Base-by-base conservation (phyloP, 37 sponge, comb jelly and placozoan genomes). In the Aplysina aerophoba region DNA sequence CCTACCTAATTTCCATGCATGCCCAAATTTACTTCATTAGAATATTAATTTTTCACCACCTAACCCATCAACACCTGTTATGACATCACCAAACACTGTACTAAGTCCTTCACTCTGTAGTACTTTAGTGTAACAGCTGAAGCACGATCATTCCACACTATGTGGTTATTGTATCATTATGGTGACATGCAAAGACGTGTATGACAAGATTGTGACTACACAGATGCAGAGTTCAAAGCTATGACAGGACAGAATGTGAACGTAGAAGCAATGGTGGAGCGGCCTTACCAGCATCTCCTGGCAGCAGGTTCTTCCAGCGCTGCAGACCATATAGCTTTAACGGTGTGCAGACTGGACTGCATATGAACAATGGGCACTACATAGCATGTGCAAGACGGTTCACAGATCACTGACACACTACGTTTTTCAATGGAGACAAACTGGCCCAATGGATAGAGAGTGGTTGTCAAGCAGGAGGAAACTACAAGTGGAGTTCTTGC, bases 401-500 rank as follows among this genome's bases (percentile, higher is more conserved):
- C 75, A 31, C 53, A 21, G 28, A 19, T 85, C 27, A 24, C 27
- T 38, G 86, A 85, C 24, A 44, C n/a, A 30, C 28, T 85, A 24
- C 35, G 79, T 37, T 85, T 33, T 85, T 85, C 59, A 53, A 15
- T 56, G 77, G 86, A 11, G 86, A 85, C 44, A 72, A 84, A 34
- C 59, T 66, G 34, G 73, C 85, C 22, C 85, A 84, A 40, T 73
- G 72, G 55, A 71, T 85, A 15, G 86, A 85, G 65, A 58, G 86
- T 41, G 86, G 86, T 13, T 71, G 57, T 24, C 86, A 85, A 54
- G 33, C 75, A 33, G 79, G 86, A 31, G 86, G 86, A 40, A 12
- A 1, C 58, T 84, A 73, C 31, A 84, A 84, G 58, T 84, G 84
- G 69, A 73, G 84, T 33, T 27, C 38, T 17, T 84, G 84, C 72